These are phyloP conservation scores for Budorcas taxicolor DNA, from an alignment of 2,113 vertebrate species.

Conservation along the genomic window DNA sequence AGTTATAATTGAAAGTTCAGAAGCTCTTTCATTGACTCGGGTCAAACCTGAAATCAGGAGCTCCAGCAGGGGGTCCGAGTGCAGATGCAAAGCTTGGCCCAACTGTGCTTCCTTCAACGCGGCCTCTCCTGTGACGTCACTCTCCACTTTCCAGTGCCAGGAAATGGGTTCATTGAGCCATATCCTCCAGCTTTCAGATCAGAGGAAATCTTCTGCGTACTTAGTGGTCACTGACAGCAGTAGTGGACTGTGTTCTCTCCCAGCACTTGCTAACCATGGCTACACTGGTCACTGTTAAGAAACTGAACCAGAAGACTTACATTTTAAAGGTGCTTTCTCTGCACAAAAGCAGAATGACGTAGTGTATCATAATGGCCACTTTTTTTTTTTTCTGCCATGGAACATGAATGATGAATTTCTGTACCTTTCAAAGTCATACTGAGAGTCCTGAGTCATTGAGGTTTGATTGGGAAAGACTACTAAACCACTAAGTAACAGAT, in stretches of 20 bases:
- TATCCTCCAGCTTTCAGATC: neutral
- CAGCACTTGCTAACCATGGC: neutral
- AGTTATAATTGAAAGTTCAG: neutral
- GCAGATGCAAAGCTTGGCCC: neutral
- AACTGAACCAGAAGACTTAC: neutral
- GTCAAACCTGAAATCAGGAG: neutral
- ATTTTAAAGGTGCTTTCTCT: neutral
- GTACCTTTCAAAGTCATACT: neutral
- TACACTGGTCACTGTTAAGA: neutral
- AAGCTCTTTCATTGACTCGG: neutral
- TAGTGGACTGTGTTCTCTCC: neutral
- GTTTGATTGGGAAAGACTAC: neutral
- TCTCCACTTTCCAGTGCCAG: neutral
- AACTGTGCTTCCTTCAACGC: accelerated
- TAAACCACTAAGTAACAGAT: neutral
- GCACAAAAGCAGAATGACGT: neutral
- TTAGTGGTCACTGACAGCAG: neutral
- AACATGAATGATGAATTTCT: neutral
- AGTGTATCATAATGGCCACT: neutral
- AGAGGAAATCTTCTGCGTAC: neutral
- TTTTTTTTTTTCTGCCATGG: neutral
- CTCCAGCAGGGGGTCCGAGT: accelerated
- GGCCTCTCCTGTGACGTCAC: neutral
- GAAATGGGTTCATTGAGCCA: neutral
- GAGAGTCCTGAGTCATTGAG: neutral